Conservation (phyloP, 2,888 invertebrate genomes). For the Scrobipalpa costella region DNA sequence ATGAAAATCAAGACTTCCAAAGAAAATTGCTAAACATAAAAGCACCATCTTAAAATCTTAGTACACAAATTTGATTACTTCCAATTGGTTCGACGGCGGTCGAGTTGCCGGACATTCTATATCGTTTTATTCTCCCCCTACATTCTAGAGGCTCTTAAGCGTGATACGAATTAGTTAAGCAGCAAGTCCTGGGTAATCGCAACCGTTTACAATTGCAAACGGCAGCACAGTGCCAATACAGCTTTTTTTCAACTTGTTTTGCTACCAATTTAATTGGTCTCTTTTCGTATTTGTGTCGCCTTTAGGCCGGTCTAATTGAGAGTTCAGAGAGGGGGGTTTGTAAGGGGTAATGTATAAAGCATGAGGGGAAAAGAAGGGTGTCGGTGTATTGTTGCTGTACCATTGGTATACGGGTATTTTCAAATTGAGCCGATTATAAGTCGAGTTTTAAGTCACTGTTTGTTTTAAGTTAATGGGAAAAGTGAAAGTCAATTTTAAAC, state of each 20-base stretch:
- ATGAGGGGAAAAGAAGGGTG: slow-evolving; percentile 15
- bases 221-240: slow-evolving; percentile 63
- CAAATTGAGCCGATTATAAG: slow-evolving; percentile 6
- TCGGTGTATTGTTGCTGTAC: slow-evolving; percentile 14
- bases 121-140: slow-evolving; percentile 53
- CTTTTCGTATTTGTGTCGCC: slow-evolving; percentile 42
- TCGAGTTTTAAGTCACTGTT: slow-evolving; percentile 18
- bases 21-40: slow-evolving; percentile 43
- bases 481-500: background rate
- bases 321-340: slow-evolving; percentile 20
- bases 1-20: too few species aligned
- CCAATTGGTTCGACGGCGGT: slow-evolving; percentile 57
- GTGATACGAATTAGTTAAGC: slow-evolving; percentile 71
- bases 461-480: slow-evolving; percentile 12
- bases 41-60: slow-evolving; percentile 61
- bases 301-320: slow-evolving; percentile 32
- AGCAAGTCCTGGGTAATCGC: slow-evolving; percentile 62
- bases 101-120: slow-evolving; percentile 45
- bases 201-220: slow-evolving; percentile 72
- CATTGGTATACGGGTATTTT: slow-evolving; percentile 20
- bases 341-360: slow-evolving; percentile 10
- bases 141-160: slow-evolving; percentile 56
- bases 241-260: slow-evolving; percentile 50
- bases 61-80: slow-evolving; percentile 67
- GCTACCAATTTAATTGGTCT: slow-evolving; percentile 56